Conservation (phyloP, 2,797 vertebrate genomes). For the Fistularia commersonii region DNA sequence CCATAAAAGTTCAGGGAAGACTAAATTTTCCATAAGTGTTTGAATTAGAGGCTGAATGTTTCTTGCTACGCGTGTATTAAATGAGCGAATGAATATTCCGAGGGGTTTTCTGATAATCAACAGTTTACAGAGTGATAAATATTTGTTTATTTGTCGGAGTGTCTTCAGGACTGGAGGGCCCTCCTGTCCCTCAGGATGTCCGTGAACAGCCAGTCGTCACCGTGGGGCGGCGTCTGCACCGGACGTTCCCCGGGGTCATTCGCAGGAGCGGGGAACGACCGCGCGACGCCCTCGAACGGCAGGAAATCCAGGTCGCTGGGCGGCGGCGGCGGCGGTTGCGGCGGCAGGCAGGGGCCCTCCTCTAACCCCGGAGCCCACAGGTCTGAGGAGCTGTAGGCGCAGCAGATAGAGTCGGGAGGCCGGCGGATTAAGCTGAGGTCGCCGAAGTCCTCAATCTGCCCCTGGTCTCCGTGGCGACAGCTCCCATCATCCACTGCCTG, state of each 20-base stretch:
- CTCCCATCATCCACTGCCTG: conserved; percentile 3
- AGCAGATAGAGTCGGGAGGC: conserved; percentile 7
- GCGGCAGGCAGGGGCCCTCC: too few species aligned
- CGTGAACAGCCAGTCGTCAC: conserved; percentile 74
- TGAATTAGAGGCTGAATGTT: too few species aligned
- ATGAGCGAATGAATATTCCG: too few species aligned
- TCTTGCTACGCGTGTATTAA: too few species aligned
- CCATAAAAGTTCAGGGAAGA: too few species aligned
- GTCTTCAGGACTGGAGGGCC: conserved; percentile 5
- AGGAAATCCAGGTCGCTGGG: conserved; percentile 3
- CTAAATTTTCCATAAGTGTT: too few species aligned
- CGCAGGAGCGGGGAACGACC: conserved; percentile 65
- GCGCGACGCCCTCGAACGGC: conserved; percentile 71
- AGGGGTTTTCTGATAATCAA: neutral
- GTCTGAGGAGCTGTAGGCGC: conserved; percentile 10
- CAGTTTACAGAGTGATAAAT: neutral
- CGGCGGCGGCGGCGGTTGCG: too few species aligned
- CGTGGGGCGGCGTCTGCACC: conserved; percentile 59
- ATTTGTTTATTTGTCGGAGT: neutral
- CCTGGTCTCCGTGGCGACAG: conserved; percentile 26
- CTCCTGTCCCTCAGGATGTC: conserved; percentile 67
- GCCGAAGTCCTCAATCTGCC: neutral
- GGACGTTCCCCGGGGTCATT: conserved; percentile 30
- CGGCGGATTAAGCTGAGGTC: conserved; percentile 2
- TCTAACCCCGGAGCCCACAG: too few species aligned